Evolutionary conservation across 1,140 invertebrate genomes (phyloP), one percentile per base, ranked within the genome.

Genomic region (Heliconius hermathena): DNA sequence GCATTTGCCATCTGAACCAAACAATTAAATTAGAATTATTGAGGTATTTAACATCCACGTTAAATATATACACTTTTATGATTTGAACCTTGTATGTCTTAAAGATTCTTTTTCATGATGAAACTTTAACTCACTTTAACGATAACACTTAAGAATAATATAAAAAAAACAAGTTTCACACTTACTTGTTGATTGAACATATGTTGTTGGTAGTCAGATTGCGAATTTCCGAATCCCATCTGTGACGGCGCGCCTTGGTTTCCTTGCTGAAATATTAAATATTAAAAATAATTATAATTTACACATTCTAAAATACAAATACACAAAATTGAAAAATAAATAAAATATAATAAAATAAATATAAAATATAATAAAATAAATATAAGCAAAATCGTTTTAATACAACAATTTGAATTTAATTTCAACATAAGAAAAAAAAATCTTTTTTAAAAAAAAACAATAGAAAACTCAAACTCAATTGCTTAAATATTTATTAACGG

Each of bases 1-100:
- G 93, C 93, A 77, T 93, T 93, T 2, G 93, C 81, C 87, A 95
- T 94, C 83, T 95, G 92, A 72, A 26, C 6, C 2, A 38, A 38
- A 72, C 6, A 72, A 72, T 41, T 16, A 20, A 66, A 66, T 26
- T 26, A 4, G 8, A 26, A 66, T 29, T 66, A 66, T 9, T 66
- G 11, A 29, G 3, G 41, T 46, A 46, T 13, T 46, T 46, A 46
- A 46, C 41, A 46, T 46, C 41, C 41, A 46, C 11, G 3, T 13
- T 13, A 3, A 46, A 46, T 11, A 46, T 46, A 3, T 3, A 46
- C 11, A 46, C 16, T 46, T 46, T 46, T 46, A 46, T 46, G 11
- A 46, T 46, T 46, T 41, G 41, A 41, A 41, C 41, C 38, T 11
- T 11, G 9, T 38, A 11, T 38, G 38, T 11, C 38, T 41, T 41